These are phyloP conservation scores for Herpetotheres cachinnans DNA, from an alignment of 2,113 vertebrate species.

Conservation along the genomic window DNA sequence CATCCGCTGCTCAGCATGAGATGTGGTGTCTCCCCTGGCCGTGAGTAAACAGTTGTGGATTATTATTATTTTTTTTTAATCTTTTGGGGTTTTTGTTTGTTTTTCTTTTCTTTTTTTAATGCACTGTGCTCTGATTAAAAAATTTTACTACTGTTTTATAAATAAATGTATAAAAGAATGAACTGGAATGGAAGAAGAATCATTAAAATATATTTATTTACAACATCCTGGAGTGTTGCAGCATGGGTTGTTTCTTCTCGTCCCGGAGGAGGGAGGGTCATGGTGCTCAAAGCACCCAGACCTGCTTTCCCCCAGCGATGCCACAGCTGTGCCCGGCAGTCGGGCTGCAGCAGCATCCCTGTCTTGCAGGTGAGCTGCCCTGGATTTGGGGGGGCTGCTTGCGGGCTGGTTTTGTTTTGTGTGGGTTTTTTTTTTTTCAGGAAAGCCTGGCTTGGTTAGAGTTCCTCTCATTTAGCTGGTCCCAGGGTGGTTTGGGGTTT, in stretches of 20 bases:
- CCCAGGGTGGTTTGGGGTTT: neutral
- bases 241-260: neutral
- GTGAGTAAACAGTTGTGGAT: constrained; percentile 22
- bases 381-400: neutral
- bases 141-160: constrained; percentile 76
- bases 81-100: constrained; percentile 8
- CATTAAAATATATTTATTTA: constrained; percentile 76
- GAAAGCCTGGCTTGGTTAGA: neutral
- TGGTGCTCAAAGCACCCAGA: neutral
- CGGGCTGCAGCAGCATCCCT: neutral
- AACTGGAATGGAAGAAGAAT: constrained; percentile 69
- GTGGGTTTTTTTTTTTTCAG: no score
- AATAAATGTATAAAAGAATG: constrained; percentile 72
- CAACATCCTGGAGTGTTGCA: neutral
- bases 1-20: neutral
- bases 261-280: neutral
- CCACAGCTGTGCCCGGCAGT: neutral
- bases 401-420: neutral
- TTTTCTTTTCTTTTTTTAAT: constrained; percentile 37
- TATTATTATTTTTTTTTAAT: constrained; percentile 8
- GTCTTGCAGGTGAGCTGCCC: neutral
- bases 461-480: neutral
- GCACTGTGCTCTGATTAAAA: constrained; percentile 68
- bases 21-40: neutral
- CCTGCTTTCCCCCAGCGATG: fast-evolving